Evolutionary conservation across 1,140 invertebrate genomes (phyloP).

Genomic region (Lepidostoma basale): DNA sequence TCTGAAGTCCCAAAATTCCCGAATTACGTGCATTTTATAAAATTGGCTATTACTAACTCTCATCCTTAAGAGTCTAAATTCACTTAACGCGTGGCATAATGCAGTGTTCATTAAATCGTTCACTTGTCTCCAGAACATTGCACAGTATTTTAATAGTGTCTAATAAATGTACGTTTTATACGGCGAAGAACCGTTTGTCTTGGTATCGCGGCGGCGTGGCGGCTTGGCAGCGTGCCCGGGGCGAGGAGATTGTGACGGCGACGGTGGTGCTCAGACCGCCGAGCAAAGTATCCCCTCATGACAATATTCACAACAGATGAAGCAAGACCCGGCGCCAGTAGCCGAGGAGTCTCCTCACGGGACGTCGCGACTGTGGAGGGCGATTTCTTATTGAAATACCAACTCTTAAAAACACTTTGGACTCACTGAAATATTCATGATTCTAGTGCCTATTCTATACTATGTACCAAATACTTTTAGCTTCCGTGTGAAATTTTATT

Average conservation of each 20-base stretch:
- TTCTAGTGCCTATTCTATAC: no score
- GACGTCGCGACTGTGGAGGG: neutral
- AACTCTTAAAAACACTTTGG: neutral
- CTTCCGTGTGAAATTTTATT: no score
- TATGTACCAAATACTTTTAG: no score
- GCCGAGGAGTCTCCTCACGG: neutral
- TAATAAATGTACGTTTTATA: constrained; percentile 42
- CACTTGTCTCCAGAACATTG: constrained; percentile 36
- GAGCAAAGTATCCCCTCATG: constrained; percentile 14
- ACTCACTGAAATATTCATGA: no score
- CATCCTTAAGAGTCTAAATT: neutral
- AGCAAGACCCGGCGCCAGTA: neutral
- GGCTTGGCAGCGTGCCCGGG: constrained; percentile 38
- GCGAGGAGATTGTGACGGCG: neutral
- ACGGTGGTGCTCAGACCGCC: constrained; percentile 16
- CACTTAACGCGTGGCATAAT: constrained; percentile 22
- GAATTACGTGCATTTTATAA: no score
- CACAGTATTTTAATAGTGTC: constrained; percentile 34
- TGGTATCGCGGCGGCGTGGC: constrained; percentile 35
- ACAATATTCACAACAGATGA: constrained; percentile 11
- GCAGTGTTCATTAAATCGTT: constrained; percentile 40
- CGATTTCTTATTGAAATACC: constrained; percentile 8
- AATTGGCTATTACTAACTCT: no score
- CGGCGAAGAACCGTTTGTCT: constrained; percentile 38
- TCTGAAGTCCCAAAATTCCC: no score